phyloP scores from a whole-genome alignment of 2,113 vertebrate species.

The Myrmophylax atrothorax region DNA sequence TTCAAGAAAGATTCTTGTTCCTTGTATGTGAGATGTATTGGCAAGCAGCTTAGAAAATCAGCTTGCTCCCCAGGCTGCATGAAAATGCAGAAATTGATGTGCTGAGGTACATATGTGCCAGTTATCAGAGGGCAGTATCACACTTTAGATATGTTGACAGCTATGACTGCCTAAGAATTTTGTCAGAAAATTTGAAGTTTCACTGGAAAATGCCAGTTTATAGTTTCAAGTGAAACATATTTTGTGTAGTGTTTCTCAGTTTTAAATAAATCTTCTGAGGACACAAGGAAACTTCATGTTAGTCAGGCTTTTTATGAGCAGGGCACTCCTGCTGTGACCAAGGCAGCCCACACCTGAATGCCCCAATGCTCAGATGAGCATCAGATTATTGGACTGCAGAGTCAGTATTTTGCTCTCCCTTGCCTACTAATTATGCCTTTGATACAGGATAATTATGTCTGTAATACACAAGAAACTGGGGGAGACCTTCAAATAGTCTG shows the following conservation, averaged over 20 bases:
- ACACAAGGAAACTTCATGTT: accelerated
- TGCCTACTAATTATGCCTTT: not conserved
- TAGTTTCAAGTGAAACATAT: not conserved
- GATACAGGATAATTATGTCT: not conserved
- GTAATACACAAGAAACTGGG: not conserved
- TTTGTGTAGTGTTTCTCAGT: not conserved
- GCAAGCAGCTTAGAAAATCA: not conserved
- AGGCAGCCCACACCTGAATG: not conserved
- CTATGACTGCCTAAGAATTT: not conserved
- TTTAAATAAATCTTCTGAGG: not conserved
- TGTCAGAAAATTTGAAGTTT: not conserved
- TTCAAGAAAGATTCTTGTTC: not conserved
- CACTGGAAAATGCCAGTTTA: not conserved
- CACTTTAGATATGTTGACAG: conserved; percentile 13
- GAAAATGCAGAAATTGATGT: conserved; percentile 23
- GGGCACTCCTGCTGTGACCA: not conserved
- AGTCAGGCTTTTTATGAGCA: not conserved
- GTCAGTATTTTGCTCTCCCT: not conserved
- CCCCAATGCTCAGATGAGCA: not conserved
- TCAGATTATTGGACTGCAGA: not conserved
- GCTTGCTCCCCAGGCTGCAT: not conserved
- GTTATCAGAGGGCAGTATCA: not conserved
- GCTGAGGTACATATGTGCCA: not conserved
- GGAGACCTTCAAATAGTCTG: not conserved
- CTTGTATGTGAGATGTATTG: not conserved